These are phyloP conservation scores for Synergus umbraculus DNA, from an alignment of 2,888 invertebrate species.

Conservation along the genomic window DNA sequence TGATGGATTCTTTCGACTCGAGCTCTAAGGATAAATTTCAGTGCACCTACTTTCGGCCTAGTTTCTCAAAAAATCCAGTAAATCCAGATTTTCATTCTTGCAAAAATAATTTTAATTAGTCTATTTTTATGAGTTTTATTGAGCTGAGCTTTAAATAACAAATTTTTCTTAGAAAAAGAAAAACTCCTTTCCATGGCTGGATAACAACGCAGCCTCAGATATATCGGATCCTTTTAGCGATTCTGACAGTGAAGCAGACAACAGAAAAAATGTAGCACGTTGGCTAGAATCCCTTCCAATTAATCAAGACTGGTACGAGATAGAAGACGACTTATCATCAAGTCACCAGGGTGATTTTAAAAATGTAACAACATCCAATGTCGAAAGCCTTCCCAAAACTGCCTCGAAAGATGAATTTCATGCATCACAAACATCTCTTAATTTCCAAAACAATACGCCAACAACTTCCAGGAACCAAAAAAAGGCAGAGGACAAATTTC, in stretches of 20 bases:
- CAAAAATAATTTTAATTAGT: not conserved
- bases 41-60: not conserved
- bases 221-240: constrained; percentile 51
- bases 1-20: not conserved
- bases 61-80: not conserved
- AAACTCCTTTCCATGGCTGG: not conserved
- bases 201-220: not conserved
- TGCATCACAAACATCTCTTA: not conserved
- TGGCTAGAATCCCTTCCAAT: constrained; percentile 57
- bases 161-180: not conserved
- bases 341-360: not conserved
- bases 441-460: not conserved
- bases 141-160: not conserved
- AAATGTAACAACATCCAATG: not conserved
- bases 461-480: not conserved
- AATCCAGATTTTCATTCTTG: not conserved
- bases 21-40: not conserved
- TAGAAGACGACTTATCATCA: constrained; percentile 30
- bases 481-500: not conserved
- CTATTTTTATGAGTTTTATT: not conserved
- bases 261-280: constrained; percentile 47
- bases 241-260: constrained; percentile 58
- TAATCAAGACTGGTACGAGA: constrained; percentile 53
- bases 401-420: not conserved
- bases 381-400: not conserved